These are phyloP conservation scores for Meghimatium bilineatum DNA, from an alignment of 2,888 invertebrate species.

Conservation along the genomic window DNA sequence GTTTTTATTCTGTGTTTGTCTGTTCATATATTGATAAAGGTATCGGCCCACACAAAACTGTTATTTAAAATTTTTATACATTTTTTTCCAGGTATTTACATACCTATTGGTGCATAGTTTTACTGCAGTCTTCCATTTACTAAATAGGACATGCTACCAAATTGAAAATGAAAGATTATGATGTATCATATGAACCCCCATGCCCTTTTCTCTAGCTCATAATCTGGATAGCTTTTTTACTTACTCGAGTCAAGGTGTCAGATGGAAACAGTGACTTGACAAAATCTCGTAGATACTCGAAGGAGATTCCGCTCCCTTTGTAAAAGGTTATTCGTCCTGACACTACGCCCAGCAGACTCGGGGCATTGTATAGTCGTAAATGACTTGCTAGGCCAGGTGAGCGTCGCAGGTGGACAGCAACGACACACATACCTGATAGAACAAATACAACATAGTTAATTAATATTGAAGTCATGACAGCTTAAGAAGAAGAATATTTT, in stretches of 20 bases:
- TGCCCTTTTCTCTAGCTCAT: background rate
- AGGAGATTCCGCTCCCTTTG: slow-evolving; percentile 83
- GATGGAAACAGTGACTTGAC: slow-evolving; percentile 90
- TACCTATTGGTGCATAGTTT: no score
- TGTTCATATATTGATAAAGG: no score
- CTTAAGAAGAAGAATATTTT: no score
- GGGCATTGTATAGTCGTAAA: slow-evolving; percentile 88
- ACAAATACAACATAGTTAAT: background rate
- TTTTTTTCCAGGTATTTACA: no score
- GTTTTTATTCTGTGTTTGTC: no score
- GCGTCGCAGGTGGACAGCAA: slow-evolving; percentile 86
- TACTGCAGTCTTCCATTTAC: no score
- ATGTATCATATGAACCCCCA: no score
- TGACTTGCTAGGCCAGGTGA: slow-evolving; percentile 87
- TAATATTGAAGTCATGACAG: no score
- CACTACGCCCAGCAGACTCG: slow-evolving; percentile 87
- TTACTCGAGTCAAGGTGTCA: slow-evolving; percentile 53
- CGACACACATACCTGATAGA: slow-evolving; percentile 78
- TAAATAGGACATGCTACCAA: no score
- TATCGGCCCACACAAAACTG: no score
- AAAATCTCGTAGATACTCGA: slow-evolving; percentile 87
- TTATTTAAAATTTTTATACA: no score
- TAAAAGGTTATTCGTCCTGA: slow-evolving; percentile 91
- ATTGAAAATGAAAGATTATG: no score
- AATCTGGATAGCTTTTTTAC: background rate